A percentile compares a stretch with the other conserved stretches of the same genome.
Conservation (phyloP, 2,113 vertebrate genomes). For the Merops nubicus region DNA sequence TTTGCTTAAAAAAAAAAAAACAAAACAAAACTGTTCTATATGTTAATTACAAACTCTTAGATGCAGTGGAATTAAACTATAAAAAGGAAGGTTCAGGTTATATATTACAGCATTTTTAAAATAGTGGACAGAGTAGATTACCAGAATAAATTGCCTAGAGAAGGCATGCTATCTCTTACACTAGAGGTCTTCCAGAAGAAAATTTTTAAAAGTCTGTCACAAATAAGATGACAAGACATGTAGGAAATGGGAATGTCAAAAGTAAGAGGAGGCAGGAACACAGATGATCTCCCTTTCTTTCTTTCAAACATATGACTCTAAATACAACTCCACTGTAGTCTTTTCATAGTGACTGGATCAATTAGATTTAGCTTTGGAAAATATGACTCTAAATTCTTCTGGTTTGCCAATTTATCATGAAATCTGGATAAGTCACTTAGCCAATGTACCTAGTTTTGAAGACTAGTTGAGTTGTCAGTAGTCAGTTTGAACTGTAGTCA, state of each 20-base stretch:
- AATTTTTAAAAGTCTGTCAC: not conserved
- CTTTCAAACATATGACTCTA: not conserved
- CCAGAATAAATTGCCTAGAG: not conserved
- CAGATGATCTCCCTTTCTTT: not conserved
- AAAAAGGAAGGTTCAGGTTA: not conserved
- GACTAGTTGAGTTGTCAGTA: not conserved
- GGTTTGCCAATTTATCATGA: not conserved
- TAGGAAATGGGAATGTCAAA: not conserved
- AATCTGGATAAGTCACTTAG: not conserved
- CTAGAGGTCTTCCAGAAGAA: not conserved
- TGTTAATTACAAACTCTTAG: not conserved
- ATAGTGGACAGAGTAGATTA: not conserved
- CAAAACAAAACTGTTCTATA: not conserved
- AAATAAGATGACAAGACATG: not conserved
- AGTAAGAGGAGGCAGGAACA: not conserved
- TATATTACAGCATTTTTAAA: not conserved
- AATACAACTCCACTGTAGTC: not conserved
- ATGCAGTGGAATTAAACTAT: not conserved
- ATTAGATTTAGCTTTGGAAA: not conserved
- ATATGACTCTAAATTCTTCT: not conserved
- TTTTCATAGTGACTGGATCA: not conserved
- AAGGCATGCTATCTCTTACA: not conserved
- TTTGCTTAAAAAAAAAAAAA: not conserved
- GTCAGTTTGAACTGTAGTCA: not conserved
- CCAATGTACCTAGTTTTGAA: not conserved